Base-by-base conservation (phyloP, 2,797 vertebrate species). In the Sebastes kiyomatsui region DNA sequence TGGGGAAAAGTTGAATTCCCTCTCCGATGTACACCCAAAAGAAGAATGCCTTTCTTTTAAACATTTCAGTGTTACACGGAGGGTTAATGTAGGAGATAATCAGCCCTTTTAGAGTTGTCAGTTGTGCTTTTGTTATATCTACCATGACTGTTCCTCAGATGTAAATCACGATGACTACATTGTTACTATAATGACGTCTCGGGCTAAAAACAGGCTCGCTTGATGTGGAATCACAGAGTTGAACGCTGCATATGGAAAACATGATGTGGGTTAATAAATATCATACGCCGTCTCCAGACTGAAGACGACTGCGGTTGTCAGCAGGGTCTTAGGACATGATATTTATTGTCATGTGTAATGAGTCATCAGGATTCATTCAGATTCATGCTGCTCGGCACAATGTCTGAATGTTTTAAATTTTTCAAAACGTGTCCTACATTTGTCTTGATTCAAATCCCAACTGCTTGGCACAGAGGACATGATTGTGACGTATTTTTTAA, bases 241-340 rank as follows among this genome's bases (percentile, higher is more conserved):
- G 66, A 88, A 72, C 49, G 4, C 59, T n/a, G 25, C 83, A 85
- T 82, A 78, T 86, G 91, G 92, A 92, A 94, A 94, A 77, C 80
- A 88, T 90, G 86, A 90, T 66, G 82, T 46, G 7, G 35, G 73
- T 30, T 90, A 92, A 92, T 90, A 86, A 74, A 83, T 81, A 77
- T 85, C 90, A 90, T 54, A 75, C 77, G 77, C 6, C 67, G 59
- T 75, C 59, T 80, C 82, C 56, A 81, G 80, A 65, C 72, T 67
- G 83, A 84, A 85, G 79, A 82, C n/a, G 84, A 80, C 88, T 86
- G 89, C 9, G 71, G 80, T 87, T 82, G 68, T 87, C 87, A 52
- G 80, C 71, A 30, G 68, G 79, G 76, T 75, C 89, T 91, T 76
- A 65, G 77, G 78, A 87, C 83, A 67, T 83, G 70, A 82, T 75